Conservation (phyloP, 2,113 vertebrate genomes). For the Trachemys scripta region DNA sequence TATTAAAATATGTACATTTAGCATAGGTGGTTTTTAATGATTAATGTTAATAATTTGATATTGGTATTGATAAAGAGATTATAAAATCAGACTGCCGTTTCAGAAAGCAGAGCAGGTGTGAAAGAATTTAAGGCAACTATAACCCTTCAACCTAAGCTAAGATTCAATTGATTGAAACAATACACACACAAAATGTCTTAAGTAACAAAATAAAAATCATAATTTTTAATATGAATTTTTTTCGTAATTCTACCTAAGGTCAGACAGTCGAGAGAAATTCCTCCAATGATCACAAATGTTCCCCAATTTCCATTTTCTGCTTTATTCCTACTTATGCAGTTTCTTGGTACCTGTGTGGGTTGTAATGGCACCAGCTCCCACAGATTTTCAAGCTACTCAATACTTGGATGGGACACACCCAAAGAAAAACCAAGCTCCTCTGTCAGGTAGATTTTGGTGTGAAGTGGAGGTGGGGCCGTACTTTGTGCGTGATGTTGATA, state of each 20-base stretch:
- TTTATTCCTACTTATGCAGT: neutral
- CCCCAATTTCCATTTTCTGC: neutral
- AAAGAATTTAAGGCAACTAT: neutral
- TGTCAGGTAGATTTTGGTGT: neutral
- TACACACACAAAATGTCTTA: neutral
- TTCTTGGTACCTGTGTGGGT: neutral
- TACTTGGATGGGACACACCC: neutral
- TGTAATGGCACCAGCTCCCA: neutral
- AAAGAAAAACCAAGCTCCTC: neutral
- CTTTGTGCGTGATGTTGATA: neutral
- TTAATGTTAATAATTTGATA: neutral
- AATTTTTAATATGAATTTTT: neutral
- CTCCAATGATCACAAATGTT: neutral
- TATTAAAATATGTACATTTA: neutral
- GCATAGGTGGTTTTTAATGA: neutral
- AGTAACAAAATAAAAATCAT: neutral
- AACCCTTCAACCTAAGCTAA: neutral
- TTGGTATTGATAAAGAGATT: neutral
- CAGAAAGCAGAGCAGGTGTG: neutral
- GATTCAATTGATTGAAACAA: neutral
- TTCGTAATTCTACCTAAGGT: neutral
- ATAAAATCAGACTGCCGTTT: neutral
- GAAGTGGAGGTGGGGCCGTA: neutral
- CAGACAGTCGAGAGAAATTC: neutral
- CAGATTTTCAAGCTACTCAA: neutral